Evolutionary conservation across 2,888 invertebrate genomes (phyloP), one percentile per base, ranked within the genome.

Genomic region (Eustalomyia histrio): DNA sequence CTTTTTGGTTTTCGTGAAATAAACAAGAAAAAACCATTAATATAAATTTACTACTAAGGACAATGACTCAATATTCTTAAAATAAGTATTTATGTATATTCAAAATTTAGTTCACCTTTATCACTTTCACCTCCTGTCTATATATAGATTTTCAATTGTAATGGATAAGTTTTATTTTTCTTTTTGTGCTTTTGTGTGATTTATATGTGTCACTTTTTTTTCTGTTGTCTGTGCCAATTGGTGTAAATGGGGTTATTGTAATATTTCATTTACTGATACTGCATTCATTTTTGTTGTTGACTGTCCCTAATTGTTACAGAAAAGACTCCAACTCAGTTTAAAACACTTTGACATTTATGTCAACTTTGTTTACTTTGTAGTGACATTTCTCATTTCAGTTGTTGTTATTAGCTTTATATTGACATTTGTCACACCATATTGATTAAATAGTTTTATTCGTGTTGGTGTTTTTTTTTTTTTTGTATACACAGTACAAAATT

Each of bases 341-440:
- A 39, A 39, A 21, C n/a, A 60, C 17, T 29, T 39, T 39, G 21
- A 60, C 35, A 39, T 18, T 33, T 12, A 14, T n/a, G n/a, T 10
- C 39, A 14, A 21, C 18, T 18, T 60, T 39, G 18, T 60, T n/a
- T 47, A 47, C n/a, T 12, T n/a, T n/a, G 12, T 39, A 12, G 1
- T 39, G 39, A 39, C 39, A 12, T 55, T 55, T 21, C 7, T 55
- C 6, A 7, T 55, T 14, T 21, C 12, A 29, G 7, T 55, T 10
- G 24, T 55, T 29, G 1, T 33, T 52, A 52, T 33, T 35, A 35
- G 61, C 33, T 33, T 64, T 3, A 50, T 65, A 65, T 74, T 74
- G 65, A 65, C 57, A 58, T 50, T 65, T 74, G 65, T 65, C 73
- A 74, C 73, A 74, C 64, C 21, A 65, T 65, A 74, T 74, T 43